phyloP scores from a whole-genome alignment of 2,888 invertebrate species.

The Aspidiotus rigidus region DNA sequence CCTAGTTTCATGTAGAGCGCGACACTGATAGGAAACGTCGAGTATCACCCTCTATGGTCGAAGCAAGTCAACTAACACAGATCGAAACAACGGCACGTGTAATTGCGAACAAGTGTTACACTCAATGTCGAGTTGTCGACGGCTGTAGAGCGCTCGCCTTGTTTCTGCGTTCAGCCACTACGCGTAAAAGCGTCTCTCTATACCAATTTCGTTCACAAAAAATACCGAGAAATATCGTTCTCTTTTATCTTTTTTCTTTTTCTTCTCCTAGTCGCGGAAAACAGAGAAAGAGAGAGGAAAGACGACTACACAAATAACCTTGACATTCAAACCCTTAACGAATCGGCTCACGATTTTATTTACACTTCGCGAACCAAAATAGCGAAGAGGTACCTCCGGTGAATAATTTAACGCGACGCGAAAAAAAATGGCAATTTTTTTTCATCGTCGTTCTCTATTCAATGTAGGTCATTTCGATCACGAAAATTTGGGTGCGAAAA shows the following conservation, averaged over 20 bases:
- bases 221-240: not conserved
- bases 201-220: not conserved
- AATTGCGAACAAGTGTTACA: conserved; percentile 31
- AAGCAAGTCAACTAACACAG: not conserved
- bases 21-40: not conserved
- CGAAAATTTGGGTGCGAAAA: no score
- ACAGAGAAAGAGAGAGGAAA: conserved; percentile 4
- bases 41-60: not conserved
- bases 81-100: conserved; percentile 28
- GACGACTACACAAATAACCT: conserved; percentile 10
- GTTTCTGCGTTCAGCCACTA: conserved; percentile 14
- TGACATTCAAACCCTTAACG: conserved; percentile 27
- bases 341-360: conserved; percentile 30
- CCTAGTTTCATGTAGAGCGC: not conserved
- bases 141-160: conserved; percentile 14
- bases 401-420: no score
- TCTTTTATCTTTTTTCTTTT: not conserved
- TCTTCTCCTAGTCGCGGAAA: not conserved
- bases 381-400: conserved; percentile 12
- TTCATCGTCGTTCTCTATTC: no score
- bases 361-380: conserved; percentile 19
- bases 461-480: no score
- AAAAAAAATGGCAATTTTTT: no score
- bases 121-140: conserved; percentile 18
- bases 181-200: not conserved